Conservation (phyloP, 2,113 vertebrate genomes). For the Lophochroa leadbeateri region DNA sequence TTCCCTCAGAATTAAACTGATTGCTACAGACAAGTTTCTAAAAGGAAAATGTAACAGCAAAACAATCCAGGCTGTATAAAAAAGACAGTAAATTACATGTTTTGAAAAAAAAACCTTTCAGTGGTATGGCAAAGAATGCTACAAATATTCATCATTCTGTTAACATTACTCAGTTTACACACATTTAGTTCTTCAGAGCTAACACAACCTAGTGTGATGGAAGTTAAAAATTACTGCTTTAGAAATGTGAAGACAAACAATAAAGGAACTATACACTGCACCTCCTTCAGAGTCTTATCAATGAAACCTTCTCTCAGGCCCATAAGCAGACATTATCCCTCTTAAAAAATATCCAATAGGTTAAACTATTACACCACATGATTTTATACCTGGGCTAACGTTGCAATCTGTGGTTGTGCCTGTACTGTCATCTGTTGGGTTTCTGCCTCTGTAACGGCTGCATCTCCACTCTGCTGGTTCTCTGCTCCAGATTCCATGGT, state of each 20-base stretch:
- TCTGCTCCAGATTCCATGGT: slow-evolving; percentile 98
- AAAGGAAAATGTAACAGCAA: background rate
- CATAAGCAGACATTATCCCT: background rate
- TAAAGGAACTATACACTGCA: background rate
- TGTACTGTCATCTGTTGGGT: slow-evolving; percentile 91
- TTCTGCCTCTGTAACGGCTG: slow-evolving; percentile 92
- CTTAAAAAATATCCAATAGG: slow-evolving; percentile 11
- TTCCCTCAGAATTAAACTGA: background rate
- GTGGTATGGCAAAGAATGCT: background rate
- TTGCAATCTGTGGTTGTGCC: slow-evolving; percentile 89
- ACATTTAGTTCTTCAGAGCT: background rate
- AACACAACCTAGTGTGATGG: background rate
- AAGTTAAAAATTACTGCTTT: slow-evolving; percentile 1
- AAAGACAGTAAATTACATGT: background rate
- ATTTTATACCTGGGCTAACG: slow-evolving; percentile 91
- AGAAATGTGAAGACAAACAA: slow-evolving; percentile 14
- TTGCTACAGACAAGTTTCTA: background rate
- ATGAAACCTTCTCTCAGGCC: background rate
- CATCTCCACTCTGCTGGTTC: slow-evolving; percentile 94
- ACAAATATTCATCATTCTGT: background rate
- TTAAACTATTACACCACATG: slow-evolving; percentile 26
- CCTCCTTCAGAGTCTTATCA: background rate
- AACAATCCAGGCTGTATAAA: background rate
- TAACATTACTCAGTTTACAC: background rate
- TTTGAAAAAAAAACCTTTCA: background rate